These are phyloP conservation scores for rabbit (Oryctolagus cuniculus) DNA, from an alignment of 2,113 vertebrate genomes.

Conservation along the genomic window DNA sequence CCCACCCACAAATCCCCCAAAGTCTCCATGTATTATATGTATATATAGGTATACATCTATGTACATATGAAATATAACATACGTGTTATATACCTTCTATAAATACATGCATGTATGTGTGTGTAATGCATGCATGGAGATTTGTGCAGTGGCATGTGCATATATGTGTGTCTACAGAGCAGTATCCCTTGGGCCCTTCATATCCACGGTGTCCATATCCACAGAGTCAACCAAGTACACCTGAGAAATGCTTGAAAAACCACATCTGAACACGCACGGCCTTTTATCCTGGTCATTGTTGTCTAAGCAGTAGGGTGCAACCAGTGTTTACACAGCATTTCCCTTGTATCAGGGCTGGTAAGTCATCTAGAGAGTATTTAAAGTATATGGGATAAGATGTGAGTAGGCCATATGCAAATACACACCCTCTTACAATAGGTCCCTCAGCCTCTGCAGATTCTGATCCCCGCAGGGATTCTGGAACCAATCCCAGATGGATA, in stretches of 20 bases:
- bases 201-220: not conserved
- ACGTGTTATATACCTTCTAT: no score
- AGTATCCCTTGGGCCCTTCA: no score
- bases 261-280: not conserved
- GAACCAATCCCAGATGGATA: not conserved
- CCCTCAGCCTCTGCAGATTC: not conserved
- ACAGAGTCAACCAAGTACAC: not conserved
- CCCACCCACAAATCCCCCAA: not conserved
- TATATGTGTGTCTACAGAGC: not conserved
- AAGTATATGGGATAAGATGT: not conserved
- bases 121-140: not conserved
- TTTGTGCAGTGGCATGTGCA: not conserved
- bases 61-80: no score
- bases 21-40: not conserved
- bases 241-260: slow-evolving; percentile 28
- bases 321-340: not conserved
- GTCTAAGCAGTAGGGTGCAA: not conserved
- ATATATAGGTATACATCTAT: not conserved
- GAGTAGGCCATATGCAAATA: not conserved
- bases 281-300: not conserved
- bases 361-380: not conserved
- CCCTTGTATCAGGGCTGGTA: not conserved
- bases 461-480: not conserved
- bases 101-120: no score
- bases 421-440: not conserved